Evolutionary conservation across 2,888 invertebrate species (phyloP).

Genomic region (Epistrophe eligans): DNA sequence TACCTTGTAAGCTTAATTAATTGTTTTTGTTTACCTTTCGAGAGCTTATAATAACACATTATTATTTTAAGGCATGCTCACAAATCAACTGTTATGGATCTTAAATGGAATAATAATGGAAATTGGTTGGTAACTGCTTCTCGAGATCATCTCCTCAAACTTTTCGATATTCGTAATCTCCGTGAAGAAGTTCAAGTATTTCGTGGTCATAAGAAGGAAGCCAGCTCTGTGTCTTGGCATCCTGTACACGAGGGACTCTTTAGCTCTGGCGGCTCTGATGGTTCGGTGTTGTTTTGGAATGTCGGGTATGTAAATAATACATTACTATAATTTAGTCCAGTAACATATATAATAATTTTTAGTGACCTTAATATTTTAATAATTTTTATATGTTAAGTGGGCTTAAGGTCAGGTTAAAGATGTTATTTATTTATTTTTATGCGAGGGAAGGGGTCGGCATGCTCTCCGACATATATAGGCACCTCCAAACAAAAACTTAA

Average conservation of each 20-base stretch:
- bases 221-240: conserved; percentile 98
- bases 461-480: no score
- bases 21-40: not conserved
- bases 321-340: not conserved
- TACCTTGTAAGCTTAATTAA: conserved; percentile 89
- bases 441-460: no score
- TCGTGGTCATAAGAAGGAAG: conserved; percentile 99
- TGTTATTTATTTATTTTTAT: no score
- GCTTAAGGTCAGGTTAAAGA: no score
- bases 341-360: no score
- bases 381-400: no score
- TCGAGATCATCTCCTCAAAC: conserved; percentile 97
- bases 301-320: conserved; percentile 89
- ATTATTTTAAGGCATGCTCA: conserved; percentile 92
- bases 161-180: conserved; percentile 98
- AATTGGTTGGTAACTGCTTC: conserved; percentile 99
- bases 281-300: conserved; percentile 99
- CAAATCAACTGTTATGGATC: conserved; percentile 99
- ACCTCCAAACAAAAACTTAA: no score
- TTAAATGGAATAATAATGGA: conserved; percentile 99
- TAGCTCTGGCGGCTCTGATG: conserved; percentile 99
- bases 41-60: not conserved
- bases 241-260: conserved; percentile 98
- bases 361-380: no score
- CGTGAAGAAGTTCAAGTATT: conserved; percentile 98